Percentiles rank a stretch among this genome's conserved stretches.
These are phyloP conservation scores for Ophioninae sp. DNA, from an alignment of 2,888 invertebrate species.

Conservation along the genomic window DNA sequence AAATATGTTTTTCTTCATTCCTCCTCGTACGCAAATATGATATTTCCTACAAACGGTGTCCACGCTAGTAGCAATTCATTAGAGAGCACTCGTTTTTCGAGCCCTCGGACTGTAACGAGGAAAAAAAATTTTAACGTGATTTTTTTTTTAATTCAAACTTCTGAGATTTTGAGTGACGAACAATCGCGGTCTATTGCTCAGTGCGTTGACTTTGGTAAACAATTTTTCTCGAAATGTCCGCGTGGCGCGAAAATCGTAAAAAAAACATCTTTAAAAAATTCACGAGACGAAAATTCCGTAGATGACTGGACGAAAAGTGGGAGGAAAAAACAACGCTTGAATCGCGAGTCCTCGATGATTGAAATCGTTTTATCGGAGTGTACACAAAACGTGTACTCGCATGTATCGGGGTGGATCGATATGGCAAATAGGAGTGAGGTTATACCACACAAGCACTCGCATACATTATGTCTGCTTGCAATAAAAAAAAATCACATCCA, in stretches of 20 bases:
- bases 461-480: constrained; percentile 23
- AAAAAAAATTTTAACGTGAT: not conserved
- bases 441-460: constrained; percentile 29
- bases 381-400: constrained; percentile 18
- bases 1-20: not conserved
- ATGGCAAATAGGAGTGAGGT: constrained; percentile 50
- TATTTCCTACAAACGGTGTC: constrained; percentile 14
- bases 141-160: not conserved
- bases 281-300: not conserved
- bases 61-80: constrained; percentile 46
- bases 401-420: constrained; percentile 44
- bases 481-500: not conserved
- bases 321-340: not conserved
- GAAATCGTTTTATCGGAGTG: constrained; percentile 32
- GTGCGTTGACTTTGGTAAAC: not conserved
- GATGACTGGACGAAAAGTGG: not conserved
- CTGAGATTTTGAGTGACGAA: not conserved
- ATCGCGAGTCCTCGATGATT: not conserved
- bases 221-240: not conserved
- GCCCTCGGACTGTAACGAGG: not conserved
- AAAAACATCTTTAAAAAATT: not conserved
- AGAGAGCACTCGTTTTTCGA: constrained; percentile 50
- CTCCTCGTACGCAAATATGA: not conserved
- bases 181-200: not conserved
- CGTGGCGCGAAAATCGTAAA: not conserved